These are phyloP conservation scores for Dendroctonus ponderosae DNA, from an alignment of 1,140 invertebrate genomes.

Conservation along the genomic window DNA sequence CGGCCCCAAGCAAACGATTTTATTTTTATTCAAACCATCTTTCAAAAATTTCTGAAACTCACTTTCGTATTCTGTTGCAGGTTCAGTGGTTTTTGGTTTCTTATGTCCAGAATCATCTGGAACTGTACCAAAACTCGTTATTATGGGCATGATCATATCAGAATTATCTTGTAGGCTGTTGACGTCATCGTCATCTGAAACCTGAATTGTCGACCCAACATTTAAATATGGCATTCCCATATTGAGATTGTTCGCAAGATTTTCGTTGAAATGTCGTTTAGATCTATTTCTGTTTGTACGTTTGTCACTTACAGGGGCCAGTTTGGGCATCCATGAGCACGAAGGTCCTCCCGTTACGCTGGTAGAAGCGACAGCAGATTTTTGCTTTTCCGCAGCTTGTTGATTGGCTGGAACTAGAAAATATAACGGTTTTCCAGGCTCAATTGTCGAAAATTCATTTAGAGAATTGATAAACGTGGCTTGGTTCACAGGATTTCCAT, in stretches of 20 bases:
- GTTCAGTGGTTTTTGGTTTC: neutral
- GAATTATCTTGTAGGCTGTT: neutral
- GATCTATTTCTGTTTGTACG: neutral
- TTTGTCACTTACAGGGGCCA: neutral
- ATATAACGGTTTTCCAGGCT: too few relatives aligned
- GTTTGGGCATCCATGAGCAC: neutral
- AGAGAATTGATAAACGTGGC: too few relatives aligned
- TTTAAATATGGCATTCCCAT: neutral
- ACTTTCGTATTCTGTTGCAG: slow-evolving; percentile 9
- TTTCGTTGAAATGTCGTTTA: neutral
- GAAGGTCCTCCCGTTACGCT: neutral
- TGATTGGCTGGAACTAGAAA: too few relatives aligned
- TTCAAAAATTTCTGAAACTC: slow-evolving; percentile 16
- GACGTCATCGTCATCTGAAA: neutral
- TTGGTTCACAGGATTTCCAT: too few relatives aligned
- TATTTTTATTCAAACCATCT: neutral
- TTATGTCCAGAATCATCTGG: slow-evolving; percentile 7
- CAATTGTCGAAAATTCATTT: too few relatives aligned
- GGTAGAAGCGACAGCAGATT: too few relatives aligned
- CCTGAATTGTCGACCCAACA: neutral
- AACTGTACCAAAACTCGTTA: slow-evolving; percentile 15
- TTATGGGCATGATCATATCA: slow-evolving; percentile 17
- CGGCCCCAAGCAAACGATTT: neutral
- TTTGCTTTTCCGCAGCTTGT: too few relatives aligned
- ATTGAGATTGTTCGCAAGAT: neutral